Percentiles rank a stretch among this genome's conserved stretches.
phyloP scores from a whole-genome alignment of 2,888 invertebrate species.

The Drosophila macrothrix region DNA sequence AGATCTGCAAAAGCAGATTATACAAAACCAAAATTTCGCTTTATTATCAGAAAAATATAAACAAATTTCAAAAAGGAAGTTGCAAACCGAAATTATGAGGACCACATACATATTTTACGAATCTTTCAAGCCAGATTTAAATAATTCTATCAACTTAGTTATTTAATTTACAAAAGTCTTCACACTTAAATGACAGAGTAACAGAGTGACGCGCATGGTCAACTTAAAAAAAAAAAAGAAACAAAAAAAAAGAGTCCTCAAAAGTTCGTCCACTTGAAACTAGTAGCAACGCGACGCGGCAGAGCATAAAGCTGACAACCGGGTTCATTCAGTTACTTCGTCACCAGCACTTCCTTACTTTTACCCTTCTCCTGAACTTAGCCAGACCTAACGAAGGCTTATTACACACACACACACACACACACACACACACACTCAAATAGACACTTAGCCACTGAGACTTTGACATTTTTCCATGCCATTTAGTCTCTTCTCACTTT shows the following conservation, averaged over 20 bases:
- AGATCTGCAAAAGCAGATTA: neutral
- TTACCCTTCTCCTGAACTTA: neutral
- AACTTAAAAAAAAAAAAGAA: conserved; percentile 19
- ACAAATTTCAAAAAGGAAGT: neutral
- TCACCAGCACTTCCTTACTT: neutral
- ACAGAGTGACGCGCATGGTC: conserved; percentile 34
- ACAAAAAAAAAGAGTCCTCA: conserved; percentile 12
- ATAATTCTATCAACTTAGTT: neutral
- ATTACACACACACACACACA: conserved; percentile 47
- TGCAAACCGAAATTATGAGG: neutral
- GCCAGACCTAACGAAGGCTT: conserved; percentile 25
- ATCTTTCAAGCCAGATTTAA: neutral
- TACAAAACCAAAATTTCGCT: neutral
- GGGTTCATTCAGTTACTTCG: conserved; percentile 49
- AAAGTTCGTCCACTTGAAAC: conserved; percentile 36
- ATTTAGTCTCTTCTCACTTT: conserved; percentile 44
- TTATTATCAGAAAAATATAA: neutral
- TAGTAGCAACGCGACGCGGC: conserved; percentile 29
- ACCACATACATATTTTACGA: neutral
- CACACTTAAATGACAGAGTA: conserved; percentile 30
- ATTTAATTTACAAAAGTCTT: neutral
- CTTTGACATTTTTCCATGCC: conserved; percentile 64
- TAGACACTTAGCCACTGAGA: conserved; percentile 33
- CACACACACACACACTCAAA: conserved; percentile 7
- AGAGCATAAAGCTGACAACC: conserved; percentile 35